Conservation (phyloP, 2,797 vertebrate genomes). For the Hylomyscus alleni region DNA sequence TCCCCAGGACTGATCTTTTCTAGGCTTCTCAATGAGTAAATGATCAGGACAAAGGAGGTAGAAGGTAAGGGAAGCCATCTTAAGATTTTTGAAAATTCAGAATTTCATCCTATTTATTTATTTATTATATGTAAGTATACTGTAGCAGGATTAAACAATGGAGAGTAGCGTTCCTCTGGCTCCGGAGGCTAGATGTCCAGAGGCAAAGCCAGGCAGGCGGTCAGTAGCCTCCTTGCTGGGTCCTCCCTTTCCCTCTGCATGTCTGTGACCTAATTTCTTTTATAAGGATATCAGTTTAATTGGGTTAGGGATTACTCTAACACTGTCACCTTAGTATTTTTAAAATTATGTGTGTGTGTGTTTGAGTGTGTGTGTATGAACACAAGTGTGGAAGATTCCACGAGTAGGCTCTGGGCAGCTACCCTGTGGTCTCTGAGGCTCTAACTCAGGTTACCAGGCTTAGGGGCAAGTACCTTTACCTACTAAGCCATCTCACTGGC, state of each 20-base stretch:
- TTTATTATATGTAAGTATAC: too few relatives aligned
- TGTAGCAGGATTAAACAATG: not conserved
- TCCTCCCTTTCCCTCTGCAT: not conserved
- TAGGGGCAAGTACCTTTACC: not conserved
- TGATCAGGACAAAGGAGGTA: not conserved
- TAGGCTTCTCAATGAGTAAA: not conserved
- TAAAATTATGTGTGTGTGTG: not conserved
- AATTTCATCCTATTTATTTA: not conserved
- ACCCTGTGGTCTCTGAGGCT: not conserved
- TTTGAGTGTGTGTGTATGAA: not conserved
- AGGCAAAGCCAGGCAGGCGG: not conserved
- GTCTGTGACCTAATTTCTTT: constrained; percentile 9
- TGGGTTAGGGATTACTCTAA: not conserved
- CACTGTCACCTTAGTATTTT: not conserved
- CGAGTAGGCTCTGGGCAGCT: not conserved
- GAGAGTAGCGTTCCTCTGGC: not conserved
- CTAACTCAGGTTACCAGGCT: not conserved
- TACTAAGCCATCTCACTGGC: not conserved
- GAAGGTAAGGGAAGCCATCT: not conserved
- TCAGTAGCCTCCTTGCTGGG: not conserved
- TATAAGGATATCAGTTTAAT: not conserved
- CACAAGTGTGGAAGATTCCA: not conserved
- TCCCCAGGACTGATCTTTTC: not conserved
- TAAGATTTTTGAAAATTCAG: not conserved
- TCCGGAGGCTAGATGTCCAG: not conserved